These are phyloP conservation scores for Colostygia pectinataria DNA, from an alignment of 2,888 invertebrate species.

Conservation along the genomic window DNA sequence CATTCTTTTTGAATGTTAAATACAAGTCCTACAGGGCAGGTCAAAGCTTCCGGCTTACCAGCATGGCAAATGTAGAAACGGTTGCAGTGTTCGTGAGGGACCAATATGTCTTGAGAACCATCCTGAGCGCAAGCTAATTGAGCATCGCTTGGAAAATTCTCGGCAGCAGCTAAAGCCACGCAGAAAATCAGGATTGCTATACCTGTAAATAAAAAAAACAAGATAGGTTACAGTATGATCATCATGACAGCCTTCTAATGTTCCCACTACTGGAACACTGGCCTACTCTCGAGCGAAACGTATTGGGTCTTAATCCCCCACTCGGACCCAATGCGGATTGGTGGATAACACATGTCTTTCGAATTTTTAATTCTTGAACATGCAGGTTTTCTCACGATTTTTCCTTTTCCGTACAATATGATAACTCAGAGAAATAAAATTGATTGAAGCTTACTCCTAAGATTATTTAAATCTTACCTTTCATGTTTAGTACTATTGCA, in stretches of 20 bases:
- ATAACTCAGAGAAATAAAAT: no score
- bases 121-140: conserved; percentile 10
- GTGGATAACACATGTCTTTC: no score
- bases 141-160: conserved; percentile 10
- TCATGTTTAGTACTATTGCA: conserved; percentile 18
- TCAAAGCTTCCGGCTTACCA: conserved; percentile 16
- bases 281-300: no score
- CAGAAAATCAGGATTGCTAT: conserved; percentile 18
- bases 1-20: conserved; percentile 18
- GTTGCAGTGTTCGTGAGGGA: conserved; percentile 35
- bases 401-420: no score
- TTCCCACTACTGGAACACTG: no score
- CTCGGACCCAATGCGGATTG: no score
- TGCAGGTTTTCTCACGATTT: no score
- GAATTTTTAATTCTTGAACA: no score
- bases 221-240: no score
- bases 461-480: conserved; percentile 19
- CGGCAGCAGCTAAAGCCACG: conserved; percentile 22
- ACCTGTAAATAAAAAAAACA: conserved; percentile 18
- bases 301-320: no score
- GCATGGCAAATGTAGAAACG: conserved; percentile 31
- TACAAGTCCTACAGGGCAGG: conserved; percentile 26
- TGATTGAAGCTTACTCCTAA: no score
- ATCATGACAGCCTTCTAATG: background rate
- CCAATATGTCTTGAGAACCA: conserved; percentile 22